Conservation (phyloP, 2,888 invertebrate genomes). For the Epinotia demarniana region DNA sequence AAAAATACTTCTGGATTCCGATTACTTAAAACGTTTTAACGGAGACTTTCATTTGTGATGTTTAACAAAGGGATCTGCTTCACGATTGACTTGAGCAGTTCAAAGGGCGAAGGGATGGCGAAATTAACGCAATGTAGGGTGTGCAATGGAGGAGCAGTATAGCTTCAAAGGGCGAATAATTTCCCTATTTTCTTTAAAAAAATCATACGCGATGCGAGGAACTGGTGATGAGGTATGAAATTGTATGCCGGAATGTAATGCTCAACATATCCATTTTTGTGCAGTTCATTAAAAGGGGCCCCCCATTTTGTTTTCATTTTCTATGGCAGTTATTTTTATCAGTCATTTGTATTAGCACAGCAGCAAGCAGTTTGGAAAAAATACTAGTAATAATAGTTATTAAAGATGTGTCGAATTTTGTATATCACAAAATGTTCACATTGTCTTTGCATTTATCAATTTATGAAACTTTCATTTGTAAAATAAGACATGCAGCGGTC, state of each 20-base stretch:
- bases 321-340: too few species aligned
- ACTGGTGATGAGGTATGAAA: conserved; percentile 31
- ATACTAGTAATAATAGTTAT: too few species aligned
- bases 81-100: conserved; percentile 82
- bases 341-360: neutral
- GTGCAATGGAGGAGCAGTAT: conserved; percentile 74
- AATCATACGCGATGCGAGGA: conserved; percentile 59
- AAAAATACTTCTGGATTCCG: conserved; percentile 80
- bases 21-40: conserved; percentile 81
- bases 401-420: too few species aligned
- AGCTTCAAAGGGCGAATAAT: conserved; percentile 77
- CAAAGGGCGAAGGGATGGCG: conserved; percentile 76
- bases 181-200: conserved; percentile 74
- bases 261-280: neutral
- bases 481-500: too few species aligned
- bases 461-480: too few species aligned
- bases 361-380: neutral
- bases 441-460: too few species aligned
- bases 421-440: too few species aligned
- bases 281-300: neutral
- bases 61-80: conserved; percentile 83
- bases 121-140: conserved; percentile 80
- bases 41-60: conserved; percentile 81
- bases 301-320: neutral
- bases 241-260: neutral